phyloP scores from a whole-genome alignment of 2,113 vertebrate species.

The Neolamprologus devosi region DNA sequence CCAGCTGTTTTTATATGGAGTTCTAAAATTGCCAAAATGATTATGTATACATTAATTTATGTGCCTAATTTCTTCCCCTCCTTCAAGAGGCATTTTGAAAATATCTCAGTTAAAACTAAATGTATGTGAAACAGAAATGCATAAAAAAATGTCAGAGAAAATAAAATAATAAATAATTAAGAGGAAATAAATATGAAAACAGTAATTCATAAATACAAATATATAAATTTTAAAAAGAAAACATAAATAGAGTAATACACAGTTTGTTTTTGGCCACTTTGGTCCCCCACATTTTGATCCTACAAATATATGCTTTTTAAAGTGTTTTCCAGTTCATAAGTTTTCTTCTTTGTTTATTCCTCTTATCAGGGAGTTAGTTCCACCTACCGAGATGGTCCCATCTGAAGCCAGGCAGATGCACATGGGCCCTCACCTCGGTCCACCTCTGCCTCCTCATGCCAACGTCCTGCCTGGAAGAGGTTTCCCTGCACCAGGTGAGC shows the following conservation, averaged over 20 bases:
- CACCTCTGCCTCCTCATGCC: conserved; percentile 70
- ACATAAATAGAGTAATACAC: neutral
- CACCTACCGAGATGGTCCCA: conserved; percentile 78
- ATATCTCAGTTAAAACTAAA: neutral
- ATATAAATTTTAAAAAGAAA: neutral
- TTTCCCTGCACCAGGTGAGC: conserved; percentile 76
- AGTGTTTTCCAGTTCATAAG: neutral
- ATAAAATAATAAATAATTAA: neutral
- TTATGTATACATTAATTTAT: neutral
- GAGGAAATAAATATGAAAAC: neutral
- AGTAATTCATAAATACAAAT: neutral
- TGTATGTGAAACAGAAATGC: neutral
- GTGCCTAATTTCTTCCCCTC: neutral
- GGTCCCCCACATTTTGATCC: neutral
- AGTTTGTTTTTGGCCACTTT: neutral
- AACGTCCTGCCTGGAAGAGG: conserved; percentile 68
- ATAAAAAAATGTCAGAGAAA: neutral
- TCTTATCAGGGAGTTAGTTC: conserved; percentile 76
- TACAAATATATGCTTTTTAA: neutral
- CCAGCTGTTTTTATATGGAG: neutral
- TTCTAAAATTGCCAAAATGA: neutral
- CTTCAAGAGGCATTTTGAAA: neutral
- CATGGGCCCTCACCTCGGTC: conserved; percentile 75
- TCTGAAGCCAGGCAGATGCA: conserved; percentile 83
- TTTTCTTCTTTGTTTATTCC: neutral